Evolutionary conservation across 2,888 invertebrate genomes (phyloP).

Genomic region (Apamea monoglypha): DNA sequence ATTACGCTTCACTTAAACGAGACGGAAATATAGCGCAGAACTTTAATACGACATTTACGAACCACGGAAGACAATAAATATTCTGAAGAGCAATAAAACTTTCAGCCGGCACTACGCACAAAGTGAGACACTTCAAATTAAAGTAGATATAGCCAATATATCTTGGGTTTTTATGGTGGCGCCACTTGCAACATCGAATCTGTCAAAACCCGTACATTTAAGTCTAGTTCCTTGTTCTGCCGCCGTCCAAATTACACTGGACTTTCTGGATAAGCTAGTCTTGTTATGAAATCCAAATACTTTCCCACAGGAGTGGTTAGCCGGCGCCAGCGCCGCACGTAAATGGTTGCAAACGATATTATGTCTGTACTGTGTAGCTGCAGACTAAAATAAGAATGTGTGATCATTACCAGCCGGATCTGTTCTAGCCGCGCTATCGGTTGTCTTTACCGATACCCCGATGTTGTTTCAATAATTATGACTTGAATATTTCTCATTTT

Average conservation of each 20-base stretch:
- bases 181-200: constrained; percentile 19
- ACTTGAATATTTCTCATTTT: constrained; percentile 40
- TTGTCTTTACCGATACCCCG: constrained; percentile 43
- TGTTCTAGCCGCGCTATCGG: constrained; percentile 44
- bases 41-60: constrained; percentile 59
- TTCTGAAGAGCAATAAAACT: constrained; percentile 48
- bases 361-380: constrained; percentile 48
- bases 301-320: constrained; percentile 48
- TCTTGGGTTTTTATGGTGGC: constrained; percentile 23
- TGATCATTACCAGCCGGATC: constrained; percentile 68
- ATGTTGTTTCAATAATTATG: constrained; percentile 52
- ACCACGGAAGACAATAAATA: constrained; percentile 60
- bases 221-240: constrained; percentile 21
- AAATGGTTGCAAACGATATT: constrained; percentile 63
- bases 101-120: constrained; percentile 49
- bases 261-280: constrained; percentile 28
- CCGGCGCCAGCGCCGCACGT: constrained; percentile 59
- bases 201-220: background rate
- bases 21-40: constrained; percentile 49
- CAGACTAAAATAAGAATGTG: constrained; percentile 68
- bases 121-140: constrained; percentile 48
- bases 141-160: constrained; percentile 25
- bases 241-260: constrained; percentile 12
- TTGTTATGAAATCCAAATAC: constrained; percentile 56
- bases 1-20: constrained; percentile 39